Evolutionary conservation across 2,888 invertebrate species (phyloP).

Genomic region (Caradrina kadenii): DNA sequence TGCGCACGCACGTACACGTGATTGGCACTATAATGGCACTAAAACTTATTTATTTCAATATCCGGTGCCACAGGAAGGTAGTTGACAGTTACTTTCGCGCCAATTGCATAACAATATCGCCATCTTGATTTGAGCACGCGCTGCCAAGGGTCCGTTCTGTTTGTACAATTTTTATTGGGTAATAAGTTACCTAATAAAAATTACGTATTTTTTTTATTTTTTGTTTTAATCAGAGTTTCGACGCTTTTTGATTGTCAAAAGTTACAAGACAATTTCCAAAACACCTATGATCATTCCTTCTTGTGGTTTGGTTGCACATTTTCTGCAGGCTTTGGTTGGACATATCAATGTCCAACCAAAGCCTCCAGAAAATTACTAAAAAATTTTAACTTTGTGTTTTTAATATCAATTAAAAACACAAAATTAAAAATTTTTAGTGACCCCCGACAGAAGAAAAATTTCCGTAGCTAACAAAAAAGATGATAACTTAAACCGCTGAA

Average conservation of each 20-base stretch:
- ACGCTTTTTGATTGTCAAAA: too few species aligned
- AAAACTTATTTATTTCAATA: slow-evolving; percentile 71
- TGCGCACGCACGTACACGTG: slow-evolving; percentile 66
- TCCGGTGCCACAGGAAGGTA: slow-evolving; percentile 77
- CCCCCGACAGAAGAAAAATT: too few species aligned
- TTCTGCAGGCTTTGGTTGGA: neutral
- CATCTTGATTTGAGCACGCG: slow-evolving; percentile 64
- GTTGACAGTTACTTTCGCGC: slow-evolving; percentile 80
- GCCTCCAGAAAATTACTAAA: too few species aligned
- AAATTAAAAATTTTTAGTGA: too few species aligned
- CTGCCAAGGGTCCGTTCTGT: slow-evolving; percentile 20
- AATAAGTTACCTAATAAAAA: too few species aligned
- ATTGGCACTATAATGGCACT: slow-evolving; percentile 60
- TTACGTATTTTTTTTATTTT: too few species aligned
- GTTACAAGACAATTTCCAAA: neutral
- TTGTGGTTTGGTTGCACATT: neutral
- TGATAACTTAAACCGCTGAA: too few species aligned
- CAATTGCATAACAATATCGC: slow-evolving; percentile 77
- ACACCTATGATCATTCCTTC: neutral
- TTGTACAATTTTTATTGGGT: slow-evolving; percentile 27
- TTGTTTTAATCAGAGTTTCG: neutral
- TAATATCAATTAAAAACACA: too few species aligned
- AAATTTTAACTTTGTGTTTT: too few species aligned
- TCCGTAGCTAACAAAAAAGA: too few species aligned
- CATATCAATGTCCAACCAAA: too few species aligned